phyloP scores from a whole-genome alignment of 2,888 invertebrate genomes.

The Ellobium chinense region DNA sequence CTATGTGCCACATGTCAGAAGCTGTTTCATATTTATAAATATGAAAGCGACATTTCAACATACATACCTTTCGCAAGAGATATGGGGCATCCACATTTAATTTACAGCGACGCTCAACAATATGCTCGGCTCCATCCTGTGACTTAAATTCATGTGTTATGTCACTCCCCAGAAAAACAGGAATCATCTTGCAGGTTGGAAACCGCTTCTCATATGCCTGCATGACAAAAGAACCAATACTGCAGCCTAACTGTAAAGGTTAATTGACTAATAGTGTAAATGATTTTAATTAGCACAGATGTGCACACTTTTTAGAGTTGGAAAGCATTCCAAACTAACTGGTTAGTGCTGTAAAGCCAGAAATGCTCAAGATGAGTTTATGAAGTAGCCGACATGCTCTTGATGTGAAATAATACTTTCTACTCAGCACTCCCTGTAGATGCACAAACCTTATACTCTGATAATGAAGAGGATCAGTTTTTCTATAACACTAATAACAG shows the following conservation, averaged over 20 bases:
- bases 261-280: not conserved
- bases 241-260: not conserved
- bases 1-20: too few species aligned
- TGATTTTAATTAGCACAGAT: not conserved
- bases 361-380: too few species aligned
- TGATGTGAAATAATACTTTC: too few species aligned
- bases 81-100: conserved; percentile 96
- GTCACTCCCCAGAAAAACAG: conserved; percentile 93
- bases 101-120: conserved; percentile 91
- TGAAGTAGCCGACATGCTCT: too few species aligned
- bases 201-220: conserved; percentile 97
- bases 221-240: not conserved
- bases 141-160: conserved; percentile 88
- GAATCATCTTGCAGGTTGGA: conserved; percentile 95
- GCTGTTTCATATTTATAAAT: too few species aligned
- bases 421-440: too few species aligned
- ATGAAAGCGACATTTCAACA: too few species aligned
- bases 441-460: too few species aligned
- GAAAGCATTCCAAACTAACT: not conserved
- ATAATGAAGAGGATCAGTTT: too few species aligned
- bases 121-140: conserved; percentile 87
- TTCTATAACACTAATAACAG: too few species aligned
- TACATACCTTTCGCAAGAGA: conserved; percentile 90
- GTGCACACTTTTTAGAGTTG: not conserved
- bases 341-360: too few species aligned